Evolutionary conservation across 2,888 invertebrate genomes (phyloP).

Genomic region (Theristus sp.): DNA sequence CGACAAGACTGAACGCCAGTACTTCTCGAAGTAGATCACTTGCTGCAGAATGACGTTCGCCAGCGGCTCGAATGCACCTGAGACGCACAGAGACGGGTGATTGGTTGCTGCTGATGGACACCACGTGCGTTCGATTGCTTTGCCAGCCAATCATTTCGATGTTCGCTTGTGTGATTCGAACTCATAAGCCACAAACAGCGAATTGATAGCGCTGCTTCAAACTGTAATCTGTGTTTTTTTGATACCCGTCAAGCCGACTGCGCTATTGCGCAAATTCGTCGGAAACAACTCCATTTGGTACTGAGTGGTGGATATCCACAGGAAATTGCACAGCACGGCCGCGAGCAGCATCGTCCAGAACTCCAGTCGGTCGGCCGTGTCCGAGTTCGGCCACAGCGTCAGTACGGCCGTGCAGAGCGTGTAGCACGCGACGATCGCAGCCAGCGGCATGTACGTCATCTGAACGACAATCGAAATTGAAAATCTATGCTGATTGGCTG

Average conservation of each 20-base stretch:
- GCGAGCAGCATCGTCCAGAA: not conserved
- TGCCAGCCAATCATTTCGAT: too few relatives aligned
- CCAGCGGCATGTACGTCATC: not conserved
- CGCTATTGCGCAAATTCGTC: constrained; percentile 5
- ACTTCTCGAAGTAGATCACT: constrained; percentile 1
- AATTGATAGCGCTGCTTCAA: too few relatives aligned
- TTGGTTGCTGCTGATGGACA: too few relatives aligned
- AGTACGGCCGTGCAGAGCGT: not conserved
- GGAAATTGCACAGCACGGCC: constrained; percentile 1
- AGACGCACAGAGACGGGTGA: too few relatives aligned
- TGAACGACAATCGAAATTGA: too few relatives aligned
- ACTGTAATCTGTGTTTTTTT: too few relatives aligned
- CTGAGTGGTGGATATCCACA: constrained; percentile 4
- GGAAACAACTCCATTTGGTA: constrained; percentile 5
- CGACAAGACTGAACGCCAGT: too few relatives aligned
- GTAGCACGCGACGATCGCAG: not conserved
- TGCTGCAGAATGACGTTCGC: constrained; percentile 1
- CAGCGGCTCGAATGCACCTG: not conserved
- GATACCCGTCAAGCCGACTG: constrained; percentile 1
- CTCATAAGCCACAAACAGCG: too few relatives aligned
- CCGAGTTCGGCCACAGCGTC: too few relatives aligned
- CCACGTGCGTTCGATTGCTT: too few relatives aligned
- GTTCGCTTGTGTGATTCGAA: too few relatives aligned
- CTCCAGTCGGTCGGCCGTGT: not conserved
- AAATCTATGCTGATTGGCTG: too few relatives aligned